Percentiles rank a stretch among this genome's conserved stretches.
Conservation (phyloP, 2,113 vertebrate species). For the Cololabis saira region DNA sequence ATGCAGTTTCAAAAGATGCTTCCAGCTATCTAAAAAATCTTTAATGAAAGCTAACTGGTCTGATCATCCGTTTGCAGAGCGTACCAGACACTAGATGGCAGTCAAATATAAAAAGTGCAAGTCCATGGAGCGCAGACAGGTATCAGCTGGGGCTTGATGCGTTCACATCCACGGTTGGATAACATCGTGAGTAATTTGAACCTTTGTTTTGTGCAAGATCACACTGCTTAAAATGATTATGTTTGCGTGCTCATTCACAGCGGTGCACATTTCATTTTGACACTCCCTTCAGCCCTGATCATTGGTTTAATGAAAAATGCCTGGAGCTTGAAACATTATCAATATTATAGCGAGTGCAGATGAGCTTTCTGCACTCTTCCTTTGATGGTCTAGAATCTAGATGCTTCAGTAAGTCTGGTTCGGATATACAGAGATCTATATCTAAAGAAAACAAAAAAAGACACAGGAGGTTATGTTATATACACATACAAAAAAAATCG, state of each 20-base stretch:
- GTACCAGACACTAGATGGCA: conserved; percentile 67
- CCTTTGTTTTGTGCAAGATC: conserved; percentile 30
- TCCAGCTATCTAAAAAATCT: too few relatives aligned
- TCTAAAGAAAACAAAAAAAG: conserved; percentile 4
- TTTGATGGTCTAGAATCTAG: conserved; percentile 3
- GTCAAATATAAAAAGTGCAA: conserved; percentile 50
- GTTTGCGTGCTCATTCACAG: conserved; percentile 22
- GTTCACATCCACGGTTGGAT: not conserved
- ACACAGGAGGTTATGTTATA: not conserved
- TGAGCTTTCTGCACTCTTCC: not conserved
- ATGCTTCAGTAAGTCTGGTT: not conserved
- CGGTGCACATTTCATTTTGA: conserved; percentile 31
- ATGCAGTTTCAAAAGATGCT: too few relatives aligned
- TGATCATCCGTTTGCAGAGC: not conserved
- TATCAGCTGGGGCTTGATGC: not conserved
- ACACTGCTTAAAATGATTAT: conserved; percentile 25
- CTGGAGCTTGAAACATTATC: conserved; percentile 46
- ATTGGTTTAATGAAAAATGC: conserved; percentile 43
- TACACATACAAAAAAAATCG: not conserved
- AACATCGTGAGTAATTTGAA: conserved; percentile 8
- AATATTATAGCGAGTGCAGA: conserved; percentile 40
- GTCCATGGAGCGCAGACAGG: not conserved
- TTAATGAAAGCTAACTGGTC: too few relatives aligned
- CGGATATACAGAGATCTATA: conserved; percentile 11
- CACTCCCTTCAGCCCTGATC: conserved; percentile 7